A percentile compares a stretch with the other conserved stretches of the same genome.
phyloP scores from a whole-genome alignment of 1,140 invertebrate species.

The Macrobrachium rosenbergii region DNA sequence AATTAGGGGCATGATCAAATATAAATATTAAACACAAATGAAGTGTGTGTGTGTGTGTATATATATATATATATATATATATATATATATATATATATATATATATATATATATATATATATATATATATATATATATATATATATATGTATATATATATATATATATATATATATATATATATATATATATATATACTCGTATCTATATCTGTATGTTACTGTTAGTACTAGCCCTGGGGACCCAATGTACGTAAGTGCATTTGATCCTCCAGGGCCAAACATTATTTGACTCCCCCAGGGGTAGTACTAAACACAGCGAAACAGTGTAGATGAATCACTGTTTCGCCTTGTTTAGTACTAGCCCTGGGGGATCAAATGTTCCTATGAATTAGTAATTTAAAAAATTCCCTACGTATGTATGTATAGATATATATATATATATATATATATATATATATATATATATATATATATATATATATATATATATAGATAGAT shows the following conservation, averaged over 20 bases:
- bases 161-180: slow-evolving; percentile 14
- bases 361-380: no score
- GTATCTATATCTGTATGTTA: neutral
- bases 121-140: neutral
- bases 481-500: slow-evolving; percentile 5
- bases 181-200: slow-evolving; percentile 3
- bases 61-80: slow-evolving; percentile 18
- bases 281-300: no score
- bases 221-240: no score
- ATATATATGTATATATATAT: slow-evolving; percentile 9
- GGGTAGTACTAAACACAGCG: no score
- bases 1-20: no score
- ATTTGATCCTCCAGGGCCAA: no score
- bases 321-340: no score
- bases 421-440: slow-evolving; percentile 9
- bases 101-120: slow-evolving; percentile 11
- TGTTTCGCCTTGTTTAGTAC: no score
- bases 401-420: no score
- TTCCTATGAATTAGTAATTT: no score
- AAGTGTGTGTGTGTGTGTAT: neutral
- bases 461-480: slow-evolving; percentile 13
- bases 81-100: slow-evolving; percentile 12
- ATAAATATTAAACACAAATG: no score
- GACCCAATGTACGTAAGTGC: no score
- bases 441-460: slow-evolving; percentile 13